phyloP scores from a whole-genome alignment of 2,113 vertebrate species.

The Ivindomyrus marchei region DNA sequence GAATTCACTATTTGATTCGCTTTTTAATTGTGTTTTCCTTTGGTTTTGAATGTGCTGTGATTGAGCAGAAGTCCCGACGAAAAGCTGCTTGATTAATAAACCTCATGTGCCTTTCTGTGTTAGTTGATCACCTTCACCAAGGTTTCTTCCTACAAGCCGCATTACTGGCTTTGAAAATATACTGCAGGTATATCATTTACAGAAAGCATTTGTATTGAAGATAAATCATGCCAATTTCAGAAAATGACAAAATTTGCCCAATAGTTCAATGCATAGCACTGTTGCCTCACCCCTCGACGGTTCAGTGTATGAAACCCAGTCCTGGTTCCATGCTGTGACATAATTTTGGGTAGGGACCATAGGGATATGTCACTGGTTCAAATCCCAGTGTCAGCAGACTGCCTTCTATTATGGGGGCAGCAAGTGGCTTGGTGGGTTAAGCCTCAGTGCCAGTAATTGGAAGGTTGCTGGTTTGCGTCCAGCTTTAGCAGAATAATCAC shows the following conservation, averaged over 20 bases:
- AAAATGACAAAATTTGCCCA: neutral
- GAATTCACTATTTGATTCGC: neutral
- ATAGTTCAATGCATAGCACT: neutral
- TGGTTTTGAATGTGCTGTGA: neutral
- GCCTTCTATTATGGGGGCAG: neutral
- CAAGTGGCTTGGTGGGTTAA: neutral
- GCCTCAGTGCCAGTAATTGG: neutral
- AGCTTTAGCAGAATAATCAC: neutral
- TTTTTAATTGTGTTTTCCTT: neutral
- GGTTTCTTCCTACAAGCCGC: neutral
- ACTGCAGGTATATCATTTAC: neutral
- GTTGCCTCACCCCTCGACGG: neutral
- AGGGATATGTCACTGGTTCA: neutral
- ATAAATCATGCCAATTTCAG: neutral
- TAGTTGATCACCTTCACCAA: neutral
- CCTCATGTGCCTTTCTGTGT: neutral
- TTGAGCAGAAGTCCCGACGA: neutral
- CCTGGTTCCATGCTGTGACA: neutral
- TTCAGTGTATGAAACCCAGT: neutral
- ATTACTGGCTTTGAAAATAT: neutral
- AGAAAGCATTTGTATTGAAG: neutral
- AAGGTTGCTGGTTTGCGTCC: neutral
- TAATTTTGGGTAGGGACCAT: neutral
- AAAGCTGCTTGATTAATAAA: neutral
- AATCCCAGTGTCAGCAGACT: neutral